Conservation (phyloP, 2,888 invertebrate genomes). For the Eulithis prunata region DNA sequence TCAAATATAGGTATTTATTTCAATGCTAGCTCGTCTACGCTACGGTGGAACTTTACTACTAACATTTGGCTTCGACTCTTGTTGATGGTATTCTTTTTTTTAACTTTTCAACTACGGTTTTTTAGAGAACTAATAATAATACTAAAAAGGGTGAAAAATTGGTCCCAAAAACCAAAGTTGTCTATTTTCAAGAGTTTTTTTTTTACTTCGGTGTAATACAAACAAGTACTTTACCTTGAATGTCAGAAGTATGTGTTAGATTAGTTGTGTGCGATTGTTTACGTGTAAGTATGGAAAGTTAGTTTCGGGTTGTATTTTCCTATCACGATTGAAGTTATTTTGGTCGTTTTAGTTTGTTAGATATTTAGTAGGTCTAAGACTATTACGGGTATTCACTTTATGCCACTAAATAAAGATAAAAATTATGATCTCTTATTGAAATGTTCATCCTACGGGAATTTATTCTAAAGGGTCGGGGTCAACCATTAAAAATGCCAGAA, state of each 20-base stretch:
- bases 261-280: slow-evolving; percentile 12
- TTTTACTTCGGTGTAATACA: background rate
- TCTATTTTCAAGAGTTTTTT: no score
- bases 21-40: background rate
- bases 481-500: slow-evolving; percentile 81
- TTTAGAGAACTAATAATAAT: background rate
- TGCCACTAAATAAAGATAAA: slow-evolving; percentile 73
- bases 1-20: slow-evolving; percentile 6
- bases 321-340: slow-evolving; percentile 17
- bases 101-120: background rate
- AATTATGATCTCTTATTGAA: slow-evolving; percentile 71
- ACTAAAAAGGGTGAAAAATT: no score
- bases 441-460: slow-evolving; percentile 34
- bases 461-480: slow-evolving; percentile 56
- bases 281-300: slow-evolving; percentile 17
- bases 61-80: background rate
- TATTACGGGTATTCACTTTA: slow-evolving; percentile 56
- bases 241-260: background rate
- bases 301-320: slow-evolving; percentile 22
- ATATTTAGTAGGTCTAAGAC: slow-evolving; percentile 60
- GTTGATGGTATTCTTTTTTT: background rate
- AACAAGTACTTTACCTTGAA: background rate
- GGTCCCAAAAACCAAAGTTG: no score
- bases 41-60: background rate
- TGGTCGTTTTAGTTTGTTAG: slow-evolving; percentile 42